Evolutionary conservation across 2,113 vertebrate species (phyloP).

Genomic region (Aphelocoma coerulescens): DNA sequence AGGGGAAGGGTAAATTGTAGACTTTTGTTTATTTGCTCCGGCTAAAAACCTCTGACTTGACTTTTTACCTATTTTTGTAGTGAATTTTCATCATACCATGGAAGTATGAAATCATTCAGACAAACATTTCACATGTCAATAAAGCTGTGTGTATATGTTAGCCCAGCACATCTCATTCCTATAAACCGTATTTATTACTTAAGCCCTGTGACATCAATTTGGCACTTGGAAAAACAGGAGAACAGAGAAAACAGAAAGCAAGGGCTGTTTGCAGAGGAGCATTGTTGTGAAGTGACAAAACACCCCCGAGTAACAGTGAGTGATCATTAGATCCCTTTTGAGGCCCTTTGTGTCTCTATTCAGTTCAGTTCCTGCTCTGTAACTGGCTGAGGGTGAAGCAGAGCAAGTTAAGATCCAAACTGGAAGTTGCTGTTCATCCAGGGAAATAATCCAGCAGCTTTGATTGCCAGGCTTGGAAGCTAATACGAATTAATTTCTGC

Average conservation of each 20-base stretch:
- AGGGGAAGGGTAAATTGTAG: slow-evolving; percentile 33
- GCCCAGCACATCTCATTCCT: background rate
- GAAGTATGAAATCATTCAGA: slow-evolving; percentile 30
- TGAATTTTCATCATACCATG: slow-evolving; percentile 30
- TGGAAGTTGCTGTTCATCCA: background rate
- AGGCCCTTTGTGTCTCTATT: background rate
- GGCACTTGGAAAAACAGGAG: background rate
- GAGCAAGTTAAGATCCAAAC: background rate
- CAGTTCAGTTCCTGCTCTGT: background rate
- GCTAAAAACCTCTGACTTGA: slow-evolving; percentile 36
- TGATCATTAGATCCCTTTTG: background rate
- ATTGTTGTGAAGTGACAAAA: background rate
- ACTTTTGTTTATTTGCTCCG: slow-evolving; percentile 38
- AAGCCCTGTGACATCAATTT: background rate
- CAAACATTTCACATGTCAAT: slow-evolving; percentile 47
- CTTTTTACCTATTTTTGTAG: slow-evolving; percentile 55
- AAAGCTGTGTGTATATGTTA: background rate
- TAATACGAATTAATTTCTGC: background rate
- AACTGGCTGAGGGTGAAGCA: background rate
- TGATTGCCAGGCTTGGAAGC: background rate
- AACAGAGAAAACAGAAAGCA: background rate
- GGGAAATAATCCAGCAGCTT: background rate
- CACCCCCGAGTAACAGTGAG: background rate
- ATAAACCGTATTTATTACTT: background rate
- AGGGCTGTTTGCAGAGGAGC: background rate